Conservation (phyloP, 2,888 invertebrate genomes). For the Ceramica pisi region DNA sequence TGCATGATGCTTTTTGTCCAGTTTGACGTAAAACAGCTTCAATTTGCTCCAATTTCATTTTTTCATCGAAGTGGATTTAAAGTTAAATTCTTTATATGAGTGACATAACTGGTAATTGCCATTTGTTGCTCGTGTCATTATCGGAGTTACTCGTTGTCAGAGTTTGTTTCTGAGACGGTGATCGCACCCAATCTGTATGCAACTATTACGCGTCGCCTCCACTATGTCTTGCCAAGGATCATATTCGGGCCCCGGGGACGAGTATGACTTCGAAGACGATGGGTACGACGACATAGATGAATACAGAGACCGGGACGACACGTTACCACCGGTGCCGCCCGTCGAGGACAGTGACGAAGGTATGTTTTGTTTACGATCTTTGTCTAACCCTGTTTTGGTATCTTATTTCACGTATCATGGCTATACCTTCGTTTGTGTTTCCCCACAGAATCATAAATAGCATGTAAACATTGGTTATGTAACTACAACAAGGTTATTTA, state of each 20-base stretch:
- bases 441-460: constrained; percentile 60
- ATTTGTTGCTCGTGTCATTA: constrained; percentile 76
- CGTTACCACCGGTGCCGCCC: constrained; percentile 89
- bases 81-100: constrained; percentile 84
- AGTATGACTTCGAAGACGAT: constrained; percentile 94
- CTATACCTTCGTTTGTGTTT: constrained; percentile 51
- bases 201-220: constrained; percentile 90
- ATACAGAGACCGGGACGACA: constrained; percentile 92
- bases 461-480: constrained; percentile 80
- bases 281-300: constrained; percentile 93
- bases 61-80: constrained; percentile 78
- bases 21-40: constrained; percentile 88
- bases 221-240: constrained; percentile 93
- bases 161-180: constrained; percentile 84
- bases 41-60: constrained; percentile 83
- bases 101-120: constrained; percentile 79
- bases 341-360: constrained; percentile 92
- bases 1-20: constrained; percentile 84
- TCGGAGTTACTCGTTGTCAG: constrained; percentile 74
- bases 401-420: constrained; percentile 71
- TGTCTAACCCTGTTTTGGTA: constrained; percentile 78
- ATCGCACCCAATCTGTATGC: constrained; percentile 89
- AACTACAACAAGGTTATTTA: constrained; percentile 77
- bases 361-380: constrained; percentile 85
- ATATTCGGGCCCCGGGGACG: constrained; percentile 93